Conservation (phyloP, 2,888 invertebrate species). For the Nemotelus nigrinus region DNA sequence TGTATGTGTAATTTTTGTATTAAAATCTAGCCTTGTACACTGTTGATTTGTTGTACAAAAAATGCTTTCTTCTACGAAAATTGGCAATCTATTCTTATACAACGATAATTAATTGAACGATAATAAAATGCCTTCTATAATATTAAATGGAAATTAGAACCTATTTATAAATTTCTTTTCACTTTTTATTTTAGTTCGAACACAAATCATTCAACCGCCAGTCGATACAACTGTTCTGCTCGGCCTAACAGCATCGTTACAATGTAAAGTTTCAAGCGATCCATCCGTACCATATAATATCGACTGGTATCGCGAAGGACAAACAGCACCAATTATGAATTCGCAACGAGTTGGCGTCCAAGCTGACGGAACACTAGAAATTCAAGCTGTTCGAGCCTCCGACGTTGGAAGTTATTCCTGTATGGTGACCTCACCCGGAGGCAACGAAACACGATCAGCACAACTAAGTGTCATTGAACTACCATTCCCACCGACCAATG, state of each 20-base stretch:
- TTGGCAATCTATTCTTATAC: too few relatives aligned
- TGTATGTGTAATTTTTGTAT: too few relatives aligned
- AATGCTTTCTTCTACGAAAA: too few relatives aligned
- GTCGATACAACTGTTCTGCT: conserved; percentile 90
- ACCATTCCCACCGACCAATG: conserved; percentile 92
- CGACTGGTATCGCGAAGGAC: conserved; percentile 88
- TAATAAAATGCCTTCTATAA: too few relatives aligned
- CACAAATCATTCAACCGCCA: conserved; percentile 93
- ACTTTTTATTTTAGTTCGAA: conserved; percentile 74
- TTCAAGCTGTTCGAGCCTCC: conserved; percentile 86
- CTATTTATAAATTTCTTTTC: background rate
- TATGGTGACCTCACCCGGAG: conserved; percentile 85
- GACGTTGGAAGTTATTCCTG: conserved; percentile 96
- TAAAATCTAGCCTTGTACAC: too few relatives aligned
- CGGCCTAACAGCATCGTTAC: conserved; percentile 91
- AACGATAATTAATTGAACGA: too few relatives aligned
- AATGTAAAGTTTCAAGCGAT: conserved; percentile 94
- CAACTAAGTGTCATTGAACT: conserved; percentile 90
- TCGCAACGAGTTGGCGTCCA: conserved; percentile 79
- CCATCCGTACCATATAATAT: conserved; percentile 86
- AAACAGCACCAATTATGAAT: conserved; percentile 70
- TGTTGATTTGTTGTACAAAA: too few relatives aligned
- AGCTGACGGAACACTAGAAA: conserved; percentile 85
- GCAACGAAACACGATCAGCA: conserved; percentile 91
- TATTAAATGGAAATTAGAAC: background rate